phyloP scores from a whole-genome alignment of 2,113 vertebrate genomes.

The Daphoenositta chrysoptera region DNA sequence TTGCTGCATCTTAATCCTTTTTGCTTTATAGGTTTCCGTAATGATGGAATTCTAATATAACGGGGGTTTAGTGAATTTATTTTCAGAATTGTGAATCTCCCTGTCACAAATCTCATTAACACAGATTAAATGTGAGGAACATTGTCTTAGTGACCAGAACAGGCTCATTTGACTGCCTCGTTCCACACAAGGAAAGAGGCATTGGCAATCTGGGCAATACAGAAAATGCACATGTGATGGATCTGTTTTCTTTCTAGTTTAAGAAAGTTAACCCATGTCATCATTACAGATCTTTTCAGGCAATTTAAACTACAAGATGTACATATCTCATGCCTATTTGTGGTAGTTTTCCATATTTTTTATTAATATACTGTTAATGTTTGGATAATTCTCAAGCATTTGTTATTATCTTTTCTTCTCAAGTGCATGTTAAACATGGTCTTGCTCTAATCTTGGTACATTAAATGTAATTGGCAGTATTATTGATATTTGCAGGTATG shows the following conservation, averaged over 20 bases:
- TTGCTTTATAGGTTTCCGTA: not conserved
- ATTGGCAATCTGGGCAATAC: not conserved
- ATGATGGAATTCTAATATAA: not conserved
- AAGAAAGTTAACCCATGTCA: not conserved
- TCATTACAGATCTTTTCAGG: conserved; percentile 6
- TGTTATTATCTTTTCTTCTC: not conserved
- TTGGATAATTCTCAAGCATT: not conserved
- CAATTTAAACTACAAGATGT: not conserved
- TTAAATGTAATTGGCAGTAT: not conserved
- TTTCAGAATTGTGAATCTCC: not conserved
- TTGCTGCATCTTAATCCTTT: not conserved
- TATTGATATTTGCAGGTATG: not conserved
- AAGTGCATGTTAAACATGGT: not conserved
- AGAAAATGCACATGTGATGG: not conserved
- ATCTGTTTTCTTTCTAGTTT: conserved; percentile 2
- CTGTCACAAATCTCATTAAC: not conserved
- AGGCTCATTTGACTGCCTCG: not conserved
- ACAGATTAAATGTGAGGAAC: not conserved
- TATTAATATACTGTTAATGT: not conserved
- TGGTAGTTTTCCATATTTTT: not conserved
- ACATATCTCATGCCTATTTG: not conserved
- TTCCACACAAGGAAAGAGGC: not conserved
- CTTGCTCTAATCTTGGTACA: not conserved
- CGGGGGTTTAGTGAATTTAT: not conserved
- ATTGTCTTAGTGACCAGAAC: not conserved